phyloP scores from a whole-genome alignment of 2,113 vertebrate species.

The Galemys pyrenaicus region DNA sequence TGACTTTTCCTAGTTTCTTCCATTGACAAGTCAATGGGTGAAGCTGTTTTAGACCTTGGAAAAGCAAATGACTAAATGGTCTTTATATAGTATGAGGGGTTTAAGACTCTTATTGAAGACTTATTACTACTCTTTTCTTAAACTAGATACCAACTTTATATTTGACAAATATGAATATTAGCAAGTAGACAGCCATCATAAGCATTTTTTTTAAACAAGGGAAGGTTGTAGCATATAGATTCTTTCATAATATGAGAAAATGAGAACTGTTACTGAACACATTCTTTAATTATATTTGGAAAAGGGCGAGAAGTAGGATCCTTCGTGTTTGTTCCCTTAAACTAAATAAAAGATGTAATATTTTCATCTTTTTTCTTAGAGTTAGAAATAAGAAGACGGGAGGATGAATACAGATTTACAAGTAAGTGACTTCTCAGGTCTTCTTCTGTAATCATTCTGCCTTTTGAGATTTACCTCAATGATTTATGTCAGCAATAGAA shows the following conservation, averaged over 20 bases:
- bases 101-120: conserved; percentile 47
- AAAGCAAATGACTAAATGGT: neutral
- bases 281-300: conserved; percentile 75
- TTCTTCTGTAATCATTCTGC: conserved; percentile 77
- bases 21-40: neutral
- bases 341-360: conserved; percentile 71
- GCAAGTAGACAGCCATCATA: conserved; percentile 9
- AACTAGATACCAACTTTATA: conserved; percentile 18
- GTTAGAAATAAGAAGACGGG: conserved; percentile 99
- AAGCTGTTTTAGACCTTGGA: neutral
- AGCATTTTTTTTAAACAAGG: conserved; percentile 43
- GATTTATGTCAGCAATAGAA: conserved; percentile 48
- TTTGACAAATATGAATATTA: conserved; percentile 42
- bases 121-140: conserved; percentile 12
- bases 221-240: conserved; percentile 6
- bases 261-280: neutral
- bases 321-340: conserved; percentile 56
- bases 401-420: conserved; percentile 99
- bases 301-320: conserved; percentile 80
- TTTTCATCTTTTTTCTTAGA: conserved; percentile 95
- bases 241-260: conserved; percentile 47
- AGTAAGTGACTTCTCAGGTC: conserved; percentile 92
- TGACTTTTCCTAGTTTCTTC: conserved; percentile 18
- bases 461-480: conserved; percentile 44
- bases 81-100: conserved; percentile 7